These are phyloP conservation scores for Phrixothrix hirtus DNA, from an alignment of 2,888 invertebrate species.

Conservation along the genomic window DNA sequence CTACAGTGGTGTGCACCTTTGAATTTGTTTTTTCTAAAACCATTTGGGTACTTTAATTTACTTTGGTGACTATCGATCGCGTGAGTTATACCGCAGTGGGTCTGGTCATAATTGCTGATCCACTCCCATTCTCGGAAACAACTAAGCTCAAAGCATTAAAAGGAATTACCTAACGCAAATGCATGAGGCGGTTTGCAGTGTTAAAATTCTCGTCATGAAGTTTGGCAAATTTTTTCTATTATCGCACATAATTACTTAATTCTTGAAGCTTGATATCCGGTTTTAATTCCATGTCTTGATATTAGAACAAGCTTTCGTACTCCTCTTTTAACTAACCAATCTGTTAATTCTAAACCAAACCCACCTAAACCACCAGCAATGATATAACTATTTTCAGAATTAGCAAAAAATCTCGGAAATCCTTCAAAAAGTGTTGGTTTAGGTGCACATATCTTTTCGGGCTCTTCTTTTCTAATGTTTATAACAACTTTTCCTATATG, in stretches of 20 bases:
- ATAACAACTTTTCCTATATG: slow-evolving; percentile 76
- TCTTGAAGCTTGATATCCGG: slow-evolving; percentile 80
- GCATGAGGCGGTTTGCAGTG: too few relatives aligned
- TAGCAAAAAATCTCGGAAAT: slow-evolving; percentile 56
- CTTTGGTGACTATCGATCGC: too few relatives aligned
- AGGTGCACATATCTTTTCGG: slow-evolving; percentile 49
- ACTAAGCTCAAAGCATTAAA: too few relatives aligned
- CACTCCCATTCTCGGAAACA: too few relatives aligned
- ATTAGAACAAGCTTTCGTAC: slow-evolving; percentile 78
- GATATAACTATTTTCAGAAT: slow-evolving; percentile 61
- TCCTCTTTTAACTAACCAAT: slow-evolving; percentile 84
- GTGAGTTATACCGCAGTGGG: too few relatives aligned
- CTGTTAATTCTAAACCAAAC: slow-evolving; percentile 85
- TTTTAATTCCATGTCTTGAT: slow-evolving; percentile 76
- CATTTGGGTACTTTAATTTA: too few relatives aligned
- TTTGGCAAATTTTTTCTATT: too few relatives aligned
- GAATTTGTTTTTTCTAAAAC: too few relatives aligned
- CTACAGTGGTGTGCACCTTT: too few relatives aligned
- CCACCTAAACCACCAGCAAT: slow-evolving; percentile 86
- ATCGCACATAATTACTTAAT: slow-evolving; percentile 61
- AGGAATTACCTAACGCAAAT: too few relatives aligned
- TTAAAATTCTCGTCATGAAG: too few relatives aligned
- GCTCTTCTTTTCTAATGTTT: slow-evolving; percentile 49
- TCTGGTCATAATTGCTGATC: too few relatives aligned
- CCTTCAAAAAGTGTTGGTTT: slow-evolving; percentile 28